Evolutionary conservation across 2,888 invertebrate genomes (phyloP), one percentile per base, ranked within the genome.

Genomic region (Slavum lentiscoides): DNA sequence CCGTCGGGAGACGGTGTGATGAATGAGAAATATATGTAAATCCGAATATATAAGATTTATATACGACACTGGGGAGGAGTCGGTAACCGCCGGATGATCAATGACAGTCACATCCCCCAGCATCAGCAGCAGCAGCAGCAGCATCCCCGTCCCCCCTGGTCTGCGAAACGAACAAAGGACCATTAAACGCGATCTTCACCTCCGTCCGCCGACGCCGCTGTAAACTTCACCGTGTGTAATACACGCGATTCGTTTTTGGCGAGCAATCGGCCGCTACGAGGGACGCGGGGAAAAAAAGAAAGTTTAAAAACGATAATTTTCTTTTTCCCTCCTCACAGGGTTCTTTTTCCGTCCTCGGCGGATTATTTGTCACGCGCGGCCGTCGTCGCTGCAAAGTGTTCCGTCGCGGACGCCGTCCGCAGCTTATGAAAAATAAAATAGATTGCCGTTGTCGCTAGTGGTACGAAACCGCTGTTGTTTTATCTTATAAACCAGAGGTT

Each of bases 11-110:
- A 43, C 37, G 37, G 37, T 21, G 53, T 70, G 77, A 77, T 23
- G 77, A 77, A 77, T 69, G 77, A 53, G 62, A 77, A 77, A 69
- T 77, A 70, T 77, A 77, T 77, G 77, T 62, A 70, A 77, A 77
- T 77, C 17, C 21, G 70, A 39, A 58, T 39, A 43, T 39, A 74
- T 53, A 30, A 30, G 30, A 30, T 30, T 30, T 30, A 30, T 30
- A 21, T 37, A 55, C 11, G 11, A 49, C 11, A 49, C 30, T 30
- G 30, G 11, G 55, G 69, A 70, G 77, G 77, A 77, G 77, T 70
- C 61, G 77, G 62, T 70, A 64, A 62, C 59, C 66, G 53, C 72
- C 74, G 61, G 62, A 77, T 77, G 77, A 77, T 77, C 77, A 77
- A 77, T 62, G 77, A 62, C 37, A 39, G 58, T 66, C 70, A 69